Base-by-base conservation (phyloP, 2,113 vertebrate genomes). In the Melanostigma gelatinosum region DNA sequence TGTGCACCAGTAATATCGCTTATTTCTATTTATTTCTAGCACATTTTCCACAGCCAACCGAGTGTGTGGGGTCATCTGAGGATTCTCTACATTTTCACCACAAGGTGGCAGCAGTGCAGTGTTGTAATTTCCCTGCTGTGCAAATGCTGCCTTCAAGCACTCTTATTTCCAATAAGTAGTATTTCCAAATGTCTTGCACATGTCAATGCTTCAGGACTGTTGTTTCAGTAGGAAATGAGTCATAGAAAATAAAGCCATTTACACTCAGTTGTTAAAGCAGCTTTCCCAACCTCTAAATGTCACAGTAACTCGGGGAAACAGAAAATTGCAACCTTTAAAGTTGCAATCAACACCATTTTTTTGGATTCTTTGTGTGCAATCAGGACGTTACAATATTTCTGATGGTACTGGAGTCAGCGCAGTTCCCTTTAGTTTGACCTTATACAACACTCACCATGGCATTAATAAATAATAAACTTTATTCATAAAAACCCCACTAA, bases 91-190 rank as follows among this genome's bases (percentile, higher is more conserved):
- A 52, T 70, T 62, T 74, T 20, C 1, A 34, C 82, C 88, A 82
- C 77, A 4, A 72, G 85, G 18, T 80, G 82, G 82, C 75, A 88
- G 84, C 64, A 79, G 55, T 12, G 69, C 12, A 22, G 27, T 72
- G 44, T 46, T 22, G 20, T 15, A 16, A 73, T 22, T 52, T 34
- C 34, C 36, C 48, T 48, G 29, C 20, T 66, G 1, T n/a, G 15
- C 57, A 42, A 20, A 57, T 8, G 42, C 12, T 66, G 74, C 52
- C 36, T 75, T 81, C 22, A 67, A 10, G 13, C 1, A 10, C 42
- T 52, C 6, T 22, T n/a, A 2, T 60, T 27, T 48, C 50, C n/a
- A 66, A 15, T 7, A 60, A 57, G 60, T 12, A 42, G 67, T 12
- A 38, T 8, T 16, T 12, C 18, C 11, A 63, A 12, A 16, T 24